These are phyloP conservation scores for Stomatorhinus walkeri DNA, from an alignment of 2,797 vertebrate species.

Conservation along the genomic window DNA sequence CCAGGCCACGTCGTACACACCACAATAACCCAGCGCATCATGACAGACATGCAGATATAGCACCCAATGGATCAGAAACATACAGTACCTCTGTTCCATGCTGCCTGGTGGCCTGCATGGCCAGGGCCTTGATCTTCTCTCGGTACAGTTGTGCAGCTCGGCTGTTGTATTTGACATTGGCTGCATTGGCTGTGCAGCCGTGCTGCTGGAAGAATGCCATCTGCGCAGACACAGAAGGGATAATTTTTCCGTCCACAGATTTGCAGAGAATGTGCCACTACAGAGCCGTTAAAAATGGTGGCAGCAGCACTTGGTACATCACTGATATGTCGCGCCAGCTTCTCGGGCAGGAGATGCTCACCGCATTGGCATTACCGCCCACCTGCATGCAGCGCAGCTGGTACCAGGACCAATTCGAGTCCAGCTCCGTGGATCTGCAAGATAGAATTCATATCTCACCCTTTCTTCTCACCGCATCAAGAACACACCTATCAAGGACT, in stretches of 20 bases:
- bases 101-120: conserved; percentile 74
- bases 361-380: conserved; percentile 83
- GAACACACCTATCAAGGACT: not conserved
- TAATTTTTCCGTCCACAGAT: not conserved
- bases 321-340: not conserved
- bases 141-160: conserved; percentile 79
- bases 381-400: conserved; percentile 96
- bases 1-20: not conserved
- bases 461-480: not conserved
- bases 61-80: not conserved
- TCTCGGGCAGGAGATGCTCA: conserved; percentile 50
- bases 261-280: not conserved
- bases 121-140: conserved; percentile 77
- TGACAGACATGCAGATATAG: not conserved
- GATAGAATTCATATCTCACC: not conserved
- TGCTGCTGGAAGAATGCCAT: conserved; percentile 81
- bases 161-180: conserved; percentile 88
- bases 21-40: not conserved
- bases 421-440: conserved; percentile 86
- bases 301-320: not conserved
- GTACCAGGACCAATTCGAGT: conserved; percentile 97
- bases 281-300: not conserved
- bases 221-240: conserved; percentile 46
- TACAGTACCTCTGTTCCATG: conserved; percentile 77
- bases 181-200: conserved; percentile 69